Conservation (phyloP, 2,888 invertebrate genomes). For the Diloba caeruleocephala region DNA sequence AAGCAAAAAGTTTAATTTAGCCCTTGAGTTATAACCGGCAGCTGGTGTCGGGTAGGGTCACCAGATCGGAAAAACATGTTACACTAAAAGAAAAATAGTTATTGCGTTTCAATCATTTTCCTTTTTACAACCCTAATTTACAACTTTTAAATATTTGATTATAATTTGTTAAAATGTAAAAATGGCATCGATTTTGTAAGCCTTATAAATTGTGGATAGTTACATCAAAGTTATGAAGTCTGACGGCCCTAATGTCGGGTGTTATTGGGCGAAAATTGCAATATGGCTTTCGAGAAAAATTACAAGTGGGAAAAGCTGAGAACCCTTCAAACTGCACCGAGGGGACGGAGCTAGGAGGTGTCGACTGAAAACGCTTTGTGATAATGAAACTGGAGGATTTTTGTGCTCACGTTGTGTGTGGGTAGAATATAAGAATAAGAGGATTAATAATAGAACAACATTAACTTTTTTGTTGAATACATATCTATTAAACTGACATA, state of each 20-base stretch:
- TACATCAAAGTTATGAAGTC: conserved; percentile 9
- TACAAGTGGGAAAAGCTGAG: conserved; percentile 76
- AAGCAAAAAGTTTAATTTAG: conserved; percentile 80
- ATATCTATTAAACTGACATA: no score
- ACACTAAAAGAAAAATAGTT: neutral
- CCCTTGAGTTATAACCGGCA: conserved; percentile 74
- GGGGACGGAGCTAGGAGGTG: conserved; percentile 49
- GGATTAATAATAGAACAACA: conserved; percentile 29
- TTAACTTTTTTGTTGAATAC: conserved; percentile 9
- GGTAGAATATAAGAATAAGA: conserved; percentile 34
- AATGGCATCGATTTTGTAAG: neutral
- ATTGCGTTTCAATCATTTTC: neutral
- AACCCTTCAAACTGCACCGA: conserved; percentile 71
- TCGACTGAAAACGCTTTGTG: conserved; percentile 55
- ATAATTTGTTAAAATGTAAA: neutral
- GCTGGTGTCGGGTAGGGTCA: conserved; percentile 63
- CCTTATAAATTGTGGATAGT: conserved; percentile 7
- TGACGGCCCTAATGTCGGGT: conserved; percentile 50
- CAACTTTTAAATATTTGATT: neutral
- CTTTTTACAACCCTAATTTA: neutral
- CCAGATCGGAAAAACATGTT: conserved; percentile 27
- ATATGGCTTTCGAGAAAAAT: conserved; percentile 78
- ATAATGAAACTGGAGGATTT: conserved; percentile 55
- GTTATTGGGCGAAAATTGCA: conserved; percentile 74
- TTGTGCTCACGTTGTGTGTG: conserved; percentile 34